phyloP scores from a whole-genome alignment of 2,888 invertebrate genomes.

The Spisula subtruncata region DNA sequence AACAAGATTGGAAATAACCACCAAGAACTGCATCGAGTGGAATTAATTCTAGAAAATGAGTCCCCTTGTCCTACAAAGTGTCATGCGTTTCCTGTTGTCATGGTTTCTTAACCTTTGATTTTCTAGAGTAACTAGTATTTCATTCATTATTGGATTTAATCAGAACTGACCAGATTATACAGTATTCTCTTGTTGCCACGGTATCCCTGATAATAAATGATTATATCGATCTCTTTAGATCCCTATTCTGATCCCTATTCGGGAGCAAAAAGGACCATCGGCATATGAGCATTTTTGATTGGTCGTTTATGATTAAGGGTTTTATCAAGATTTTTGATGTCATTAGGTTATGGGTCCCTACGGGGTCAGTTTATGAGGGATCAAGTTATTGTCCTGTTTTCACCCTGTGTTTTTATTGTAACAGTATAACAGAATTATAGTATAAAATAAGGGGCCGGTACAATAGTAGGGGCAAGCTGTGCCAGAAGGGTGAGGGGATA shows the following conservation, averaged over 20 bases:
- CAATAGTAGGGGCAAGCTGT: not conserved
- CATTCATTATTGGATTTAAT: slow-evolving; percentile 41
- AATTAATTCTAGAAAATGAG: slow-evolving; percentile 41
- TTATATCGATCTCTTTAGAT: slow-evolving; percentile 42
- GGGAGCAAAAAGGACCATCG: slow-evolving; percentile 44
- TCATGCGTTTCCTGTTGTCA: slow-evolving; percentile 39
- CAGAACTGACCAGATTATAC: slow-evolving; percentile 29
- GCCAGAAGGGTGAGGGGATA: not conserved
- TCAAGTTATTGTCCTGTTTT: slow-evolving; percentile 31
- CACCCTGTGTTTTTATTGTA: slow-evolving; percentile 22
- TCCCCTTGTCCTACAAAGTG: slow-evolving; percentile 35
- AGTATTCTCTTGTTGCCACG: not conserved
- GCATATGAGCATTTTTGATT: slow-evolving; percentile 34
- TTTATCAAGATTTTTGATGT: slow-evolving; percentile 46
- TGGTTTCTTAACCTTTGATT: slow-evolving; percentile 49
- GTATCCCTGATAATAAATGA: slow-evolving; percentile 29
- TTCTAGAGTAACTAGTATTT: slow-evolving; percentile 1
- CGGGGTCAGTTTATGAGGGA: slow-evolving; percentile 35
- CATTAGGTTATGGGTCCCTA: slow-evolving; percentile 52
- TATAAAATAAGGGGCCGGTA: slow-evolving; percentile 38
- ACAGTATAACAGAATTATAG: slow-evolving; percentile 19
- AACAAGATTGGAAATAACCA: slow-evolving; percentile 29
- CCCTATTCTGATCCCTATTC: not conserved
- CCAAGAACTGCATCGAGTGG: slow-evolving; percentile 10
- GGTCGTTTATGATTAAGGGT: slow-evolving; percentile 45